Percentiles rank a stretch among this genome's conserved stretches.
Conservation (phyloP, 2,797 vertebrate species). For the Falco peregrinus region DNA sequence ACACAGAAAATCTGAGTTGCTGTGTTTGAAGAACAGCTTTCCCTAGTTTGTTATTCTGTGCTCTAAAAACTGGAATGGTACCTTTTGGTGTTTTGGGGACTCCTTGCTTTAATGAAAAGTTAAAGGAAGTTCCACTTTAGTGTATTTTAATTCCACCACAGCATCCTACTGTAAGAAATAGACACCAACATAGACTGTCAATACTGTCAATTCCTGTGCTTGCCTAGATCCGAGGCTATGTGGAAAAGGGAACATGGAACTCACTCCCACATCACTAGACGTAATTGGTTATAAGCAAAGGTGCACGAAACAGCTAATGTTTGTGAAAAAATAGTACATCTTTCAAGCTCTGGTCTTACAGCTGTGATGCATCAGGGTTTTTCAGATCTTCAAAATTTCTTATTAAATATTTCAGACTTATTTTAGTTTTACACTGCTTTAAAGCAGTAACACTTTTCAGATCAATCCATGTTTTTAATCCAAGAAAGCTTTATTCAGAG, state of each 20-base stretch:
- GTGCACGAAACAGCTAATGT: neutral
- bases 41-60: neutral
- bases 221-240: neutral
- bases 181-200: neutral
- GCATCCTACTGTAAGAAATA: neutral
- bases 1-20: neutral
- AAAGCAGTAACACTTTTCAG: neutral
- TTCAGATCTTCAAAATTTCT: neutral
- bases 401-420: neutral
- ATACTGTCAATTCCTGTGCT: neutral
- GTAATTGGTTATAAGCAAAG: neutral
- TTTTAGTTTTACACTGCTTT: neutral
- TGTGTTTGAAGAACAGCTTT: neutral
- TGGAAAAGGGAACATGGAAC: neutral
- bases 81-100: neutral
- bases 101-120: neutral
- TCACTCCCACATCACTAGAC: rapidly evolving
- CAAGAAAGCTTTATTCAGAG: neutral
- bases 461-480: neutral
- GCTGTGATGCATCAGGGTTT: neutral
- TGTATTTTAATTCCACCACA: neutral
- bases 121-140: neutral
- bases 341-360: neutral
- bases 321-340: neutral
- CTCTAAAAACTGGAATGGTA: neutral